These are phyloP conservation scores for Lymantria dispar DNA, from an alignment of 2,888 invertebrate species.

Conservation along the genomic window DNA sequence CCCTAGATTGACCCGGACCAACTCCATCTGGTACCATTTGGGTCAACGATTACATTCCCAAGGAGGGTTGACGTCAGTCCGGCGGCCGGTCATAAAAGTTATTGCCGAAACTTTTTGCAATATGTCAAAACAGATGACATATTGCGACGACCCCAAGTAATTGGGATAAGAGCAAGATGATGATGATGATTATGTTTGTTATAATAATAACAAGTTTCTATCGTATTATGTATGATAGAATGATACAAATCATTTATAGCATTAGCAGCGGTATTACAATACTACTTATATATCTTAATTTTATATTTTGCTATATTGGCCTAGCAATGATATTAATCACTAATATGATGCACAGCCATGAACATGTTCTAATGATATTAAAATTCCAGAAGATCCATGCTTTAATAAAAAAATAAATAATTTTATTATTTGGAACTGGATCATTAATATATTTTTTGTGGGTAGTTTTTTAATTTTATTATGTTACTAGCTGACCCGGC, in stretches of 20 bases:
- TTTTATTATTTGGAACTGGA: background rate
- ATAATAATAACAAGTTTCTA: background rate
- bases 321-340: background rate
- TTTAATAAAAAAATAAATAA: background rate
- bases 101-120: too few relatives aligned
- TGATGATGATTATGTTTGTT: too few relatives aligned
- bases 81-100: too few relatives aligned
- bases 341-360: background rate
- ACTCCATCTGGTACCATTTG: too few relatives aligned
- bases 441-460: background rate
- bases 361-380: background rate
- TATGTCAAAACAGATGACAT: too few relatives aligned
- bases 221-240: background rate
- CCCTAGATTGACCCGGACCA: too few relatives aligned
- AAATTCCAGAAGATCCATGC: background rate
- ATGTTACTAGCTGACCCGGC: too few relatives aligned
- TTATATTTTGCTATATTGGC: background rate
- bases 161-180: too few relatives aligned
- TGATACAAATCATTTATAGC: background rate
- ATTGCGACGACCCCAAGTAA: too few relatives aligned
- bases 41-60: too few relatives aligned
- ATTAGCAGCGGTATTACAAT: background rate
- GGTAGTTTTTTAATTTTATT: background rate
- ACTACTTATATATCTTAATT: background rate
- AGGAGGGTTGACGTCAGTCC: too few relatives aligned